Evolutionary conservation across 1,140 invertebrate species (phyloP).

Genomic region (Temnothorax nylanderi): DNA sequence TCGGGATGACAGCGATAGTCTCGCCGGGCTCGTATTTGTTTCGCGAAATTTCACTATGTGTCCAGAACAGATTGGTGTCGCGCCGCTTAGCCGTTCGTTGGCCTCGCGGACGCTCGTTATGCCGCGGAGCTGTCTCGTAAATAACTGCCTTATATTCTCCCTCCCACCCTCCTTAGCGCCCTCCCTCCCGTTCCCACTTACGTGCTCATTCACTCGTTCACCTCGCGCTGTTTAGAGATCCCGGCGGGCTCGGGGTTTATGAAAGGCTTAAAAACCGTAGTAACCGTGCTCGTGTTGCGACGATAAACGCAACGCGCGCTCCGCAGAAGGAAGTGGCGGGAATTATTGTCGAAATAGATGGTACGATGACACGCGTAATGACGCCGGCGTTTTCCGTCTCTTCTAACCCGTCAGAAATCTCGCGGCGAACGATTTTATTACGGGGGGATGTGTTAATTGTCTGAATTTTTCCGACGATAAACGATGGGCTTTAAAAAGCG

Average conservation of each 20-base stretch:
- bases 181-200: constrained; percentile 66
- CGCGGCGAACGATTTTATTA: constrained; percentile 16
- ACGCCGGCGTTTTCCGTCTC: constrained; percentile 10
- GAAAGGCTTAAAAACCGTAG: constrained; percentile 70
- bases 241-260: constrained; percentile 63
- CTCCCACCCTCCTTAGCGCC: constrained; percentile 60
- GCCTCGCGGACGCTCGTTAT: constrained; percentile 81
- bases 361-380: constrained; percentile 2
- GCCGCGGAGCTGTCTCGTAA: constrained; percentile 81
- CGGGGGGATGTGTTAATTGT: constrained; percentile 20
- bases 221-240: constrained; percentile 68
- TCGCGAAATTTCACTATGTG: constrained; percentile 80
- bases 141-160: constrained; percentile 81
- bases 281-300: constrained; percentile 61
- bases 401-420: neutral
- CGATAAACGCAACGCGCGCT: constrained; percentile 30
- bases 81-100: constrained; percentile 80
- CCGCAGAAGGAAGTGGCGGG: constrained; percentile 32
- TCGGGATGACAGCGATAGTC: constrained; percentile 39
- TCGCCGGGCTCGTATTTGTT: constrained; percentile 75
- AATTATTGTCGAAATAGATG: constrained; percentile 34
- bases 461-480: neutral
- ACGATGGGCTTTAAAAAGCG: constrained; percentile 21
- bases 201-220: constrained; percentile 69
- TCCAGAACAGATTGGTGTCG: constrained; percentile 81